These are phyloP conservation scores for Lasius platythorax DNA, from an alignment of 2,888 invertebrate genomes.

Conservation along the genomic window DNA sequence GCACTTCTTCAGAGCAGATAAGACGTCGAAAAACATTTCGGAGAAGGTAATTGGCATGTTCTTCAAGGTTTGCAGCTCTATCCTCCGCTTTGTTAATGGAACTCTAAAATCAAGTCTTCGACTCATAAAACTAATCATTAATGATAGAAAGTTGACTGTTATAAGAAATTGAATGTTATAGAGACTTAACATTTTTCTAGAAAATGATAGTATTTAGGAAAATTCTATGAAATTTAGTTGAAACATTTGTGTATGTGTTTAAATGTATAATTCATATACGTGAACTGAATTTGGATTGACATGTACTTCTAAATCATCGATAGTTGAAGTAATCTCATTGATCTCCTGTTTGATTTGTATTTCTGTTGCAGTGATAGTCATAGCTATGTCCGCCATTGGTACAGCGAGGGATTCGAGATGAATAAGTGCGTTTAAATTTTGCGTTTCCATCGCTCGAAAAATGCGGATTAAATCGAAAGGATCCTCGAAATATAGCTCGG, in stretches of 20 bases:
- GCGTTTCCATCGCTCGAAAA: slow-evolving; percentile 88
- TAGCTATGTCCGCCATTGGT: slow-evolving; percentile 86
- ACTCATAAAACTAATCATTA: not conserved
- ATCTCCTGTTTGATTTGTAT: slow-evolving; percentile 85
- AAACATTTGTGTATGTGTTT: not conserved
- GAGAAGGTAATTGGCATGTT: slow-evolving; percentile 87
- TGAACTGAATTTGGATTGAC: not conserved
- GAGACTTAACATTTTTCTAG: not conserved
- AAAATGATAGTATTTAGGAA: not conserved
- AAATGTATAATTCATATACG: not conserved
- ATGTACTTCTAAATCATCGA: slow-evolving; percentile 85
- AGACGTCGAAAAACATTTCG: slow-evolving; percentile 88
- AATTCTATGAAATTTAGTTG: not conserved
- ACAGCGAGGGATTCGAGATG: slow-evolving; percentile 88
- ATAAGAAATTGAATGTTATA: not conserved
- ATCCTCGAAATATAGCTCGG: slow-evolving; percentile 88
- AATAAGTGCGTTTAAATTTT: slow-evolving; percentile 89
- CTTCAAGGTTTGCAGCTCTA: slow-evolving; percentile 87
- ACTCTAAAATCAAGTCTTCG: slow-evolving; percentile 63
- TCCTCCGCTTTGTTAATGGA: slow-evolving; percentile 85
- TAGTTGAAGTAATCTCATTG: slow-evolving; percentile 83
- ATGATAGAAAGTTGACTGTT: not conserved
- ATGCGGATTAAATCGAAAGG: slow-evolving; percentile 88
- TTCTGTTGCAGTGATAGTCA: slow-evolving; percentile 86
- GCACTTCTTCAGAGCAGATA: slow-evolving; percentile 87